phyloP scores from a whole-genome alignment of 2,113 vertebrate species.

The Rynchops niger region DNA sequence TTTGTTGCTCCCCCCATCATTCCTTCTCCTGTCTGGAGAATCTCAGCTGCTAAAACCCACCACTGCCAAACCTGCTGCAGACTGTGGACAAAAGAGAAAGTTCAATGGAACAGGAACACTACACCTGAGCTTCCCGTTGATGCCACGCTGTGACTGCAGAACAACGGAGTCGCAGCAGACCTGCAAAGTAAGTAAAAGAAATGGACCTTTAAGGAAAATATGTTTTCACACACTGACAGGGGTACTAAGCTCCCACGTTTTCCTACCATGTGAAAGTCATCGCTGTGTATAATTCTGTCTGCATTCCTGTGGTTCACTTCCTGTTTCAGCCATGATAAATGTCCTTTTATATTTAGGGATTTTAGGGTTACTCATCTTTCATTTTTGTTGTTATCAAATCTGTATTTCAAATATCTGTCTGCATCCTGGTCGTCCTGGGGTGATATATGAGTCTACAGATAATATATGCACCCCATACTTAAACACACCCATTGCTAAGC shows the following conservation, averaged over 20 bases:
- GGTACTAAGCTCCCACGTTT: background rate
- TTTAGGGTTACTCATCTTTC: constrained; percentile 62
- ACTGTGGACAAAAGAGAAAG: background rate
- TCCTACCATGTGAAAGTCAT: background rate
- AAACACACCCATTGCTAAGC: background rate
- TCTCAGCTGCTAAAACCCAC: background rate
- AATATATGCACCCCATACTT: background rate
- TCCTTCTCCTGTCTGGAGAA: background rate
- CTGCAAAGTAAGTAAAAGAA: background rate
- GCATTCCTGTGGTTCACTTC: constrained; percentile 10
- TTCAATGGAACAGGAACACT: background rate
- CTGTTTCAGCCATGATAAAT: constrained; percentile 48
- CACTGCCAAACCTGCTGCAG: background rate
- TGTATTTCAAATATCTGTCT: constrained; percentile 23
- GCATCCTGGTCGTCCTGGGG: background rate
- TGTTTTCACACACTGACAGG: background rate
- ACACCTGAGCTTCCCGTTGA: background rate
- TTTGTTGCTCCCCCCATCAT: background rate
- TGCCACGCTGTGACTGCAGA: background rate
- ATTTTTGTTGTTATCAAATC: constrained; percentile 67
- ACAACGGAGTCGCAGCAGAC: background rate
- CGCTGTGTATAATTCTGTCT: constrained; percentile 4
- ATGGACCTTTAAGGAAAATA: background rate
- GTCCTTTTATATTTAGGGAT: constrained; percentile 38
- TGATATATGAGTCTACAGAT: background rate